Percentiles rank a stretch among this genome's conserved stretches.
These are phyloP conservation scores for Nomia melanderi DNA, from an alignment of 1,140 invertebrate genomes.

Conservation along the genomic window DNA sequence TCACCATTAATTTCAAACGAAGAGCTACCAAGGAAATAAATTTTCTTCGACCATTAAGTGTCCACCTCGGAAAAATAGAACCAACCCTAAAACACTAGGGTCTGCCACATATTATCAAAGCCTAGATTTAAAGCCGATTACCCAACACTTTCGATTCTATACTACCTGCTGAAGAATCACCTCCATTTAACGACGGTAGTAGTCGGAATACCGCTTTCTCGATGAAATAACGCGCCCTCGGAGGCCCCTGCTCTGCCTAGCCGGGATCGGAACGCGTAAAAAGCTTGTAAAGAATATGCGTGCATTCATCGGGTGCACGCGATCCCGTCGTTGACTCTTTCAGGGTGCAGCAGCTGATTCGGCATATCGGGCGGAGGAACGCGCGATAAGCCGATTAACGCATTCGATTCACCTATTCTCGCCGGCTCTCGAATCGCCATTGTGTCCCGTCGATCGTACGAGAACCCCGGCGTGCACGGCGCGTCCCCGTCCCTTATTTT, in stretches of 20 bases:
- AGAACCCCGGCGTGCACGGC: constrained; percentile 40
- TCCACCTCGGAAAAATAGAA: no score
- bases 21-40: no score
- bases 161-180: no score
- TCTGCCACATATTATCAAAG: no score
- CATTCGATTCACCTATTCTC: constrained; percentile 63
- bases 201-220: neutral
- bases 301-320: neutral
- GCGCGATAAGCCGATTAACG: constrained; percentile 63
- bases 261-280: neutral
- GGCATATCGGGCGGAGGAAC: constrained; percentile 44
- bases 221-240: neutral
- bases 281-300: neutral
- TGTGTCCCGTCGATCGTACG: constrained; percentile 51
- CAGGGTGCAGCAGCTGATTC: constrained; percentile 38
- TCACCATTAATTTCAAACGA: no score
- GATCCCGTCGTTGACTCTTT: constrained; percentile 26
- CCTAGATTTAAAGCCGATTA: no score
- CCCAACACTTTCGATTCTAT: no score
- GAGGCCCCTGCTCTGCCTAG: neutral
- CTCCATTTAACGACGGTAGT: no score
- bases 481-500: constrained; percentile 9
- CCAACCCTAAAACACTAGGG: no score
- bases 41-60: no score
- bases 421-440: constrained; percentile 49